Evolutionary conservation across 2,888 invertebrate genomes (phyloP), one percentile per base, ranked within the genome.

Genomic region (Catocala nupta): DNA sequence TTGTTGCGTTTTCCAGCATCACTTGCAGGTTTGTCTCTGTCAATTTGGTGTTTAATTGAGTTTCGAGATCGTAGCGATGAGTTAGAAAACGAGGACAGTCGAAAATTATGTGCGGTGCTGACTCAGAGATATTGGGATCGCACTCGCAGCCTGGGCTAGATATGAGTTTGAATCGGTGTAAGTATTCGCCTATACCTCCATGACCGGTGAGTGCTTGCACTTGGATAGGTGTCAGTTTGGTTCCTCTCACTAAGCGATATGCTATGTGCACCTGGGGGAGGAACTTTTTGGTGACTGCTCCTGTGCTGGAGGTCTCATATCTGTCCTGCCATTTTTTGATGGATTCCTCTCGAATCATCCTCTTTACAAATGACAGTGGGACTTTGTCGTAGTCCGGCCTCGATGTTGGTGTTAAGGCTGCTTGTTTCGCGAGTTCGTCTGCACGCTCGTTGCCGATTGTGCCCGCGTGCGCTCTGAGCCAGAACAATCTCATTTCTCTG

Each of bases 371-470:
- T 1, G 58, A 63, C 33, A 58, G 10, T 7, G 63, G 63, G 13
- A 58, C 39, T 13, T 25, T 12, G 5, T n/a, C 10, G 13, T 63
- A 63, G 36, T 58, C 36, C 5, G 50, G 39, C 12, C 25, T 56
- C 13, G 36, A n/a, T n/a, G 39, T 42, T 5, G 11, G 12, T n/a
- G n/a, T n/a, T n/a, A n/a, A n/a, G 1, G 57, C 60, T 11, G 59
- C 58, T 8, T 0, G 11, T 43, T 61, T 61, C 0, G 65, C 58
- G 7, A 65, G 59, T 25, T 61, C 55, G 13, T 65, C 62, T 0
- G 65, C 61, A 5, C 65, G 47, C 34, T 65, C 65, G 12, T 58
- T 61, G 1, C 65, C 65, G 0, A 39, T 13, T 1, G 58, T 58
- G 0, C 65, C 65, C 13, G 16, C 16, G 16, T 16, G 16, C 16